Evolutionary conservation across 2,113 vertebrate genomes (phyloP).

Genomic region (Percina caprodes): DNA sequence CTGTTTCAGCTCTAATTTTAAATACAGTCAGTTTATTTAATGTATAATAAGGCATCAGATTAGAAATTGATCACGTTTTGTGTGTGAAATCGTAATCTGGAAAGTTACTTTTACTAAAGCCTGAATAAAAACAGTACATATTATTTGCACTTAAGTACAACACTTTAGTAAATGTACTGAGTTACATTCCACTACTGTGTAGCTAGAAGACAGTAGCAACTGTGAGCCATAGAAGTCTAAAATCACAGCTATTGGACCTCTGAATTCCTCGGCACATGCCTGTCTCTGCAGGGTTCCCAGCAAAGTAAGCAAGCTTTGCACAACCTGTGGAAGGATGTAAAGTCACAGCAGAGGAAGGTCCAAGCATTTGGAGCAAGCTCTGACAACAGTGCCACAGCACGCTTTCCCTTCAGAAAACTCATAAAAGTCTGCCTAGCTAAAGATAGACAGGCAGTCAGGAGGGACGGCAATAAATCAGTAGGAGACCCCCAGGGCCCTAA

Average conservation of each 20-base stretch:
- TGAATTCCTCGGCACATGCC: constrained; percentile 59
- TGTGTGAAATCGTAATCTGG: not conserved
- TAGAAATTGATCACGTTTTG: not conserved
- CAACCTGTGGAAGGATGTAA: constrained; percentile 11
- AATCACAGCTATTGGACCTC: constrained; percentile 17
- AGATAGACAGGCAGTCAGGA: constrained; percentile 74
- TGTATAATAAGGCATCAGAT: not conserved
- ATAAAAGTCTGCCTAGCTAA: constrained; percentile 75
- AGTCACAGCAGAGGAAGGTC: constrained; percentile 18
- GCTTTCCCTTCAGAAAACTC: constrained; percentile 54
- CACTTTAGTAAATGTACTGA: not conserved
- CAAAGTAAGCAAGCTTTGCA: constrained; percentile 17
- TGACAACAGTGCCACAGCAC: constrained; percentile 49
- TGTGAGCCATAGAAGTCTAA: not conserved
- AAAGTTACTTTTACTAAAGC: not conserved
- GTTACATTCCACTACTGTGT: not conserved
- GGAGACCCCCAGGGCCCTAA: constrained; percentile 42
- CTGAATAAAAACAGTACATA: not conserved
- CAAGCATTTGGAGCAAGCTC: constrained; percentile 47
- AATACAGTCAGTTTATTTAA: not conserved
- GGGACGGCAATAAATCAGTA: constrained; percentile 71
- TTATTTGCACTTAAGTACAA: not conserved
- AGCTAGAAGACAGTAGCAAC: constrained; percentile 24
- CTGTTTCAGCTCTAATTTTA: not conserved
- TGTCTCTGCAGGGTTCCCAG: constrained; percentile 46